A percentile compares a stretch with the other conserved stretches of the same genome.
Evolutionary conservation across 1,140 invertebrate species (phyloP).

Genomic region (Tetragonula clypearis): DNA sequence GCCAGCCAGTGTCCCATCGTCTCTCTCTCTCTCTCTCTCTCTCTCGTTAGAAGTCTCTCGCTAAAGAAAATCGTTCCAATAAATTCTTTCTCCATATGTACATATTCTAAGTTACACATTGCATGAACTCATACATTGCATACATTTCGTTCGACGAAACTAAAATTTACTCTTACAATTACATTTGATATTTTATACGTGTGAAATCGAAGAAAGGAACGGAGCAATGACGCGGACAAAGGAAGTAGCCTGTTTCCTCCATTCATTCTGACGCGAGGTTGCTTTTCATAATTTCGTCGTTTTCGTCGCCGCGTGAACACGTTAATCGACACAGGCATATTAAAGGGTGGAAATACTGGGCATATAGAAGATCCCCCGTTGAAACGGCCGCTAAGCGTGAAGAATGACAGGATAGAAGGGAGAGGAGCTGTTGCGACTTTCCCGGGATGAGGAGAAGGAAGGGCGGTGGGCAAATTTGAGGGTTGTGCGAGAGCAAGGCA

Average conservation of each 20-base stretch:
- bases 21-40: too few species aligned
- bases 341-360: conserved; percentile 21
- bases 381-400: conserved; percentile 20
- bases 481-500: conserved; percentile 59
- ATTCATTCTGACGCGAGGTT: not conserved
- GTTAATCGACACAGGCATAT: conserved; percentile 33
- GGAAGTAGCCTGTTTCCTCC: not conserved
- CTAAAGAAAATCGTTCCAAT: not conserved
- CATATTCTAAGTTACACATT: not conserved
- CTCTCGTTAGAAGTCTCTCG: not conserved
- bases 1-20: too few species aligned
- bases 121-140: too few species aligned
- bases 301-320: conserved; percentile 20
- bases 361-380: not conserved
- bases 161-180: not conserved
- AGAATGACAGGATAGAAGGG: conserved; percentile 42
- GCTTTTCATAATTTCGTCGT: conserved; percentile 10
- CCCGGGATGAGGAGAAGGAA: conserved; percentile 36
- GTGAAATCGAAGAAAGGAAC: not conserved
- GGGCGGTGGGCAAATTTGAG: conserved; percentile 71
- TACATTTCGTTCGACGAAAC: not conserved
- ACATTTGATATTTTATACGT: too few species aligned
- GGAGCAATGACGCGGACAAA: not conserved
- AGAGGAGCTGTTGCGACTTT: conserved; percentile 22
- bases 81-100: not conserved